Base-by-base conservation (phyloP, 2,888 invertebrate genomes). In the Andrena flavipes region DNA sequence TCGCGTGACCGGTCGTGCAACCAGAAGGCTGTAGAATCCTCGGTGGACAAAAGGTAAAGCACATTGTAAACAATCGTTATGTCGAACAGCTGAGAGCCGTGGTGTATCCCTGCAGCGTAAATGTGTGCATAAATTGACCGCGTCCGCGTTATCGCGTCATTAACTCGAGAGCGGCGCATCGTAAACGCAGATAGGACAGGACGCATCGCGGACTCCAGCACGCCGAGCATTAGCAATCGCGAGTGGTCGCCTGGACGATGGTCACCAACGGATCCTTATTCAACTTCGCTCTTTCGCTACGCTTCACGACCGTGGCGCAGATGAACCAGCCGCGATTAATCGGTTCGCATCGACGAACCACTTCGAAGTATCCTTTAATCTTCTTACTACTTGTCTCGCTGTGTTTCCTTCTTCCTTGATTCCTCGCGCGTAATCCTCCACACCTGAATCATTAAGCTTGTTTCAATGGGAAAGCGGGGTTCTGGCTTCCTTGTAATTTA, bases 51-150 rank as follows among this genome's bases (percentile, higher is more conserved):
- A 29, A 35, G 54, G 63, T 26, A 48, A 76, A 62, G 33, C 7
- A 64, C 70, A 64, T 71, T 71, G 71, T 67, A 77, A 76, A 71
- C 60, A 63, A 68, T 63, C 54, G n/a, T 69, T 49, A 48, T 64
- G 1, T 26, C 7, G 62, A 23, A 26, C 26, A 42, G 13, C 64
- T 5, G 30, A 64, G 48, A 56, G 23, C 26, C 33, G 23, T n/a
- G 2, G 60, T n/a, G 20, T 23, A 10, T 29, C 48, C 49, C 30
- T 5, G 16, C 23, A 2, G 2, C 30, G 29, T 30, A 59, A 64
- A 73, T 65, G 59, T 7, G 33, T 20, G 6, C 49, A 48, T 64
- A 71, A 76, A 76, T 71, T 64, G 16, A 2, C n/a, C 16, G 48
- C 13, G 49, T 29, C 42, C 30, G 10, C 48, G n/a, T 73, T 73